These are phyloP conservation scores for Forbesichthys papilliferus DNA, from an alignment of 2,113 vertebrate genomes.

Conservation along the genomic window DNA sequence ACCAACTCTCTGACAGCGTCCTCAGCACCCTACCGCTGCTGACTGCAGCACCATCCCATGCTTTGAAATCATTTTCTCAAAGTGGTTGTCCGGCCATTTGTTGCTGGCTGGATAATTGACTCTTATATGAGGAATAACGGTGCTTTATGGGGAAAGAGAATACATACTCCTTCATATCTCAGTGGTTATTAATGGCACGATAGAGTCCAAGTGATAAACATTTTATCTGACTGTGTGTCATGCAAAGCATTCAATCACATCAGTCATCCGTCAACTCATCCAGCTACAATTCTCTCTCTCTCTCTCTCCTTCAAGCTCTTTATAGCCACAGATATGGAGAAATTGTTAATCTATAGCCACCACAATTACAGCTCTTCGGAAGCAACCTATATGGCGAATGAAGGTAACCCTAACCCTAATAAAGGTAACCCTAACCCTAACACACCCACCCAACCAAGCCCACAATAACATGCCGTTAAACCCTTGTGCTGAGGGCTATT, in stretches of 20 bases:
- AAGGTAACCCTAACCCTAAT: no score
- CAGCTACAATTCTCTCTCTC: constrained; percentile 32
- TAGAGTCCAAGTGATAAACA: constrained; percentile 67
- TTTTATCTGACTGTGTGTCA: constrained; percentile 76
- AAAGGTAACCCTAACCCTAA: no score
- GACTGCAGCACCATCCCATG: not conserved
- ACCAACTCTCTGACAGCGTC: no score
- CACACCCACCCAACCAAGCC: no score
- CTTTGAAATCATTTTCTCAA: constrained; percentile 55
- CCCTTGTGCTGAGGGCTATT: no score
- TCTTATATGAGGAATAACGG: constrained; percentile 73
- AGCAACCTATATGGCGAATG: constrained; percentile 42
- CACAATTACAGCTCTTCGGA: constrained; percentile 53
- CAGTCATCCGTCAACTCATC: constrained; percentile 64
- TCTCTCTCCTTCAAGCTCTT: constrained; percentile 49
- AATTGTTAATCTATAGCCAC: constrained; percentile 37
- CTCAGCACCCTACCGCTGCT: constrained; percentile 2
- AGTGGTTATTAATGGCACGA: constrained; percentile 69
- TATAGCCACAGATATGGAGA: constrained; percentile 41
- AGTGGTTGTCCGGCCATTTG: constrained; percentile 68
- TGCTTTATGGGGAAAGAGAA: constrained; percentile 74
- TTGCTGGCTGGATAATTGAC: constrained; percentile 73
- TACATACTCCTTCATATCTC: constrained; percentile 72
- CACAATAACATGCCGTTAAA: no score
- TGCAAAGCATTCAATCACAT: constrained; percentile 76